Conservation (phyloP, 2,797 vertebrate species). For the Lacerta viridis region DNA sequence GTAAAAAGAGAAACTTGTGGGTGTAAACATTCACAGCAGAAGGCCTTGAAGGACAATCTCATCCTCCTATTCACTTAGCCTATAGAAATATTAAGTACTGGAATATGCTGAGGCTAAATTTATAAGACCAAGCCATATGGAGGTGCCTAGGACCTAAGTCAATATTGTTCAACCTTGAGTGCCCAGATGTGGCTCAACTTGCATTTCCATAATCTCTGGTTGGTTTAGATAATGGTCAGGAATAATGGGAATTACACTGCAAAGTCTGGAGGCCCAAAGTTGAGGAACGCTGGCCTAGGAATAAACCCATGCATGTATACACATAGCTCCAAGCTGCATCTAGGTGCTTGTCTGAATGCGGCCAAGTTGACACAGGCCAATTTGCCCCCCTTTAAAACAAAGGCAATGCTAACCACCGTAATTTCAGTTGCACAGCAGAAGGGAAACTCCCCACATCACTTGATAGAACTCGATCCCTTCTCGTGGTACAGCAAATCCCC, state of each 20-base stretch:
- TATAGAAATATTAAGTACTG: constrained; percentile 48
- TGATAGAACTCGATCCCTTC: neutral
- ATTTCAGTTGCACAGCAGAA: constrained; percentile 3
- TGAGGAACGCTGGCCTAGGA: neutral
- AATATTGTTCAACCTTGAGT: too few species aligned
- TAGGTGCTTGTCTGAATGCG: neutral
- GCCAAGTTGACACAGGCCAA: neutral
- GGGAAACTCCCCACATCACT: neutral
- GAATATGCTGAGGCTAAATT: constrained; percentile 47
- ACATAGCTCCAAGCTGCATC: neutral
- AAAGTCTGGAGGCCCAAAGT: neutral
- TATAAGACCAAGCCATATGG: constrained; percentile 34
- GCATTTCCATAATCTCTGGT: too few species aligned
- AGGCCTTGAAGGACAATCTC: constrained; percentile 64
- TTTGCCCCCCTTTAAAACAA: neutral
- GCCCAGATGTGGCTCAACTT: too few species aligned
- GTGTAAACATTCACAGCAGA: constrained; percentile 70
- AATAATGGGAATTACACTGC: too few species aligned
- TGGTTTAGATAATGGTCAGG: too few species aligned
- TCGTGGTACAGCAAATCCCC: constrained; percentile 12
- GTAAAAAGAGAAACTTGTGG: constrained; percentile 70
- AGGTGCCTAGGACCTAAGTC: neutral
- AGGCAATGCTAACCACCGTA: neutral
- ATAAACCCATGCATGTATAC: neutral
- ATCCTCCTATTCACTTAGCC: constrained; percentile 46